Evolutionary conservation across 2,113 vertebrate genomes (phyloP).

Genomic region (Donacobius atricapilla): DNA sequence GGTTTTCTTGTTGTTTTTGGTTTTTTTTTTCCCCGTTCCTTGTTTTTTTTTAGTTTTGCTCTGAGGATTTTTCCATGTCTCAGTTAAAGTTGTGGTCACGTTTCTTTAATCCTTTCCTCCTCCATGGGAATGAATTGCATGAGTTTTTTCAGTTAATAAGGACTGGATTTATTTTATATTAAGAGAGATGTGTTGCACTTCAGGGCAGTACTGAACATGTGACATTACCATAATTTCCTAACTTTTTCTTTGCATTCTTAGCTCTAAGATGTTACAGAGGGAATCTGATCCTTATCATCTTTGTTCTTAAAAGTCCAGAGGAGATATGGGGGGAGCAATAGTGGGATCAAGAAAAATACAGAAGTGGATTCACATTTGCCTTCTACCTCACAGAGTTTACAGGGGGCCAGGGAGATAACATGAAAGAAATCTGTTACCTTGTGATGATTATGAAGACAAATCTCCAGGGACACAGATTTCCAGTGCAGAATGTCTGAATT

Average conservation of each 20-base stretch:
- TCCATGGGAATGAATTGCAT: background rate
- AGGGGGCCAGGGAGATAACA: background rate
- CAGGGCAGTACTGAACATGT: background rate
- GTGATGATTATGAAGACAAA: background rate
- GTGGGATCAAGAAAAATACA: background rate
- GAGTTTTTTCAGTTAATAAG: background rate
- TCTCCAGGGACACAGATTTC: background rate
- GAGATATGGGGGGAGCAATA: rapidly evolving
- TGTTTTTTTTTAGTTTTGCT: background rate
- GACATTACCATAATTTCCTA: background rate
- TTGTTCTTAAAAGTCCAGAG: background rate
- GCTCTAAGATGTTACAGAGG: background rate
- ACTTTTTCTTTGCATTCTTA: background rate
- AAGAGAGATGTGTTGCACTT: background rate
- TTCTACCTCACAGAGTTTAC: background rate
- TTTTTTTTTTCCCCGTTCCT: background rate
- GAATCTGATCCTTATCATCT: background rate
- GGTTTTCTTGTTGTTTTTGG: too few species aligned
- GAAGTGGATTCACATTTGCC: background rate
- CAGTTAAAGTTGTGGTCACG: background rate
- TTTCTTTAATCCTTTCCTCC: background rate
- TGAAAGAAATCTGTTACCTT: background rate
- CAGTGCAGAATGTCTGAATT: background rate
- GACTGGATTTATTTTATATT: background rate
- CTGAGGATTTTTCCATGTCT: background rate